Base-by-base conservation (phyloP, 2,888 invertebrate genomes). In the Phragmatobia fuliginosa region DNA sequence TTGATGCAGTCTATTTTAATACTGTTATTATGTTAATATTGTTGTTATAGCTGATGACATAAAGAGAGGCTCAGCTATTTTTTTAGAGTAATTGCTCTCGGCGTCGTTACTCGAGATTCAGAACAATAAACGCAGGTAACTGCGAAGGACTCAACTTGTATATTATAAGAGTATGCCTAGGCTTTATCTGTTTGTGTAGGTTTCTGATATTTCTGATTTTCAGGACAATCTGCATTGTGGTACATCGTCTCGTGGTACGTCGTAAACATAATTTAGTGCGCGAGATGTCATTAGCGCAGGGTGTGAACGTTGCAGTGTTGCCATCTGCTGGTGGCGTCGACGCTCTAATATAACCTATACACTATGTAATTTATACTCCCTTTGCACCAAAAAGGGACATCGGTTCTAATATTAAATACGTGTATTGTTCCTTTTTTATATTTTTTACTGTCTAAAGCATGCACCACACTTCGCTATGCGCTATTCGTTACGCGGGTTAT, bases 261-360 rank as follows among this genome's bases (percentile, higher is more conserved):
- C 91, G 90, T 94, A 93, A 93, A 93, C 94, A 93, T 93, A 93
- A 94, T 94, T 93, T 94, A 94, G 90, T 89, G 89, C 85, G 84
- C 88, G 82, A 85, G 86, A 85, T 89, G 89, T 92, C 93, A 92
- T 93, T 93, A 93, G 91, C 86, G 87, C 79, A 79, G 75, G 76
- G 11, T 77, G 11, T 77, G 78, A 83, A 82, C 77, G 77, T 78
- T 82, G 82, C 67, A 82, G 71, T 76, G 74, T 71, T 87, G 87
- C 88, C 93, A 92, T 93, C 92, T 92, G 92, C 85, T 78, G 82
- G 82, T 73, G 79, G 67, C 78, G 75, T 38, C 66, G 63, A 69
- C 70, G 38, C 68, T 64, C 72, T 83, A 84, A 82, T 84, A 83
- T 71, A 80, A 76, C 68, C 36, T 71, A 74, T 76, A 81, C 83